Evolutionary conservation across 2,797 vertebrate species (phyloP), one percentile per base, ranked within the genome.

Genomic region (Sebastes nivosus): DNA sequence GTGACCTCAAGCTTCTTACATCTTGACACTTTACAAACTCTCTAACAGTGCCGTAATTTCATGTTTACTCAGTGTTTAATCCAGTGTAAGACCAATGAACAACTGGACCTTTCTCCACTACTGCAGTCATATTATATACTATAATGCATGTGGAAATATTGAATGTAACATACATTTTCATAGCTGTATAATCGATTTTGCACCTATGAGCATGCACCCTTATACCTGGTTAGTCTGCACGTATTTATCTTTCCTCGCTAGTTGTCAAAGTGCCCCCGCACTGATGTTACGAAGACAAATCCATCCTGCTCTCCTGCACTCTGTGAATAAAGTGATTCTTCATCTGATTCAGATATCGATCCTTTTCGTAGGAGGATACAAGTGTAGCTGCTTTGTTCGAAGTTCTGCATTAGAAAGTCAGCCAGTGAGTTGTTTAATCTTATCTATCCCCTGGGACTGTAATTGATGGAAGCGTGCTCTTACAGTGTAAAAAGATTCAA

Each of bases 291-390:
- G 2, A 66, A 88, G 82, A 91, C 82, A 77, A 85, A 91, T 91
- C 72, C 67, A 73, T 36, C 74, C 57, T 7, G 54, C 78, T 81
- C 55, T 54, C 27, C 72, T 18, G 52, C 67, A 27, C 66, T 59
- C 74, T 60, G 80, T 29, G 72, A 85, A 80, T 77, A 38, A 88
- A 87, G 91, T 67, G 68, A 90, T 90, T 77, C 82, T 77, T 90
- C 92, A 88, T 92, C 83, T 85, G 79, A 86, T 91, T 89, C 78
- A 74, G 34, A 14, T 84, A 93, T 91, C 7, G 89, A 93, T 91
- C 79, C 70, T 57, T 34, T 86, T 72, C 16, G 65, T 54, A 30
- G 63, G 46, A 73, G 58, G 67, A 70, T 84, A 79, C 80, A 90
- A 86, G 72, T 81, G 82, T 84, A 85, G 84, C 75, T 79, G 78